Conservation (phyloP, 2,888 invertebrate genomes). For the Apamea epomidion region DNA sequence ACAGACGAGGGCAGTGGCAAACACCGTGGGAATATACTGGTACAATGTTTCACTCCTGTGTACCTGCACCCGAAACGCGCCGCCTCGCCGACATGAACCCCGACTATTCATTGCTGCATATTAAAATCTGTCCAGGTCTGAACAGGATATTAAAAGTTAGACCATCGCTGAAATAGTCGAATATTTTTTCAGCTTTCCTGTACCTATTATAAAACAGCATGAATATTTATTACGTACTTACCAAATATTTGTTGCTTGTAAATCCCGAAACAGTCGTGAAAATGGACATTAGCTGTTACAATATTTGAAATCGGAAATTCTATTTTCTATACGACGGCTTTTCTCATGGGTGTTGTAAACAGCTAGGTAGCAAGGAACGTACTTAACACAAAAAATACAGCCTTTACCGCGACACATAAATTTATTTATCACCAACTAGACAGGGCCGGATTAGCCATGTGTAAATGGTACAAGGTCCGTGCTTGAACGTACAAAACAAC, state of each 20-base stretch:
- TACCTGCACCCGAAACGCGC: conserved; percentile 1
- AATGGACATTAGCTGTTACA: conserved; percentile 52
- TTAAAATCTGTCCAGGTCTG: conserved; percentile 17
- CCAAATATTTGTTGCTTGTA: conserved; percentile 54
- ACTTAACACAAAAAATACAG: conserved; percentile 22
- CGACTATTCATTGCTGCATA: conserved; percentile 24
- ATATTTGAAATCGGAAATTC: conserved; percentile 59
- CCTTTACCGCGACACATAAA: conserved; percentile 14
- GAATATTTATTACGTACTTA: conserved; percentile 48
- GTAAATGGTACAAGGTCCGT: background rate
- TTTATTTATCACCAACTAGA: conserved; percentile 5
- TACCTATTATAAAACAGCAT: conserved; percentile 33
- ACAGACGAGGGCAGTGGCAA: conserved; percentile 22
- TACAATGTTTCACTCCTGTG: conserved; percentile 28
- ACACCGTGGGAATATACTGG: conserved; percentile 55
- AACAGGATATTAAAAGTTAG: conserved; percentile 31
- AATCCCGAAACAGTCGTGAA: conserved; percentile 53
- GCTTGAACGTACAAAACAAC: background rate
- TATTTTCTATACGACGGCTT: conserved; percentile 49
- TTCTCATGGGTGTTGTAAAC: conserved; percentile 45
- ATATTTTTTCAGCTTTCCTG: conserved; percentile 36
- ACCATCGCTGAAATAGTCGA: conserved; percentile 15
- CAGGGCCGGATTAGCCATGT: background rate
- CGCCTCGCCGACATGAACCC: background rate
- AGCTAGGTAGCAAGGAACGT: conserved; percentile 8